Percentiles rank a stretch among this genome's conserved stretches.
Evolutionary conservation across 2,113 vertebrate species (phyloP).

Genomic region (Psilopsiagon aurifrons): DNA sequence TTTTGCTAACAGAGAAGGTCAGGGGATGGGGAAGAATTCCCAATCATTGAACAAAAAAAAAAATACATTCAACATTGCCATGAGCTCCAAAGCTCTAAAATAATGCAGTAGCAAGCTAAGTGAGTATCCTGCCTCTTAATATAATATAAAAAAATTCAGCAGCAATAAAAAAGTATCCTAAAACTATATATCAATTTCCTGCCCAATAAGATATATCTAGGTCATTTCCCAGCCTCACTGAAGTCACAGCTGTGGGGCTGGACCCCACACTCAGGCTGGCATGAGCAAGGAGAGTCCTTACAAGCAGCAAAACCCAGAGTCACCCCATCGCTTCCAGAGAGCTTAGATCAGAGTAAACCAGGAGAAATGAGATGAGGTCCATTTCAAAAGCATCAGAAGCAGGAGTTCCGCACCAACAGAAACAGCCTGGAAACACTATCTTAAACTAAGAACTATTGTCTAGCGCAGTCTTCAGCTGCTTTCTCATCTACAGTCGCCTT

Average conservation of each 20-base stretch:
- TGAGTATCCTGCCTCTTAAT: neutral
- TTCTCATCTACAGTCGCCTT: neutral
- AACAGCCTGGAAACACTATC: neutral
- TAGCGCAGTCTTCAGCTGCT: neutral
- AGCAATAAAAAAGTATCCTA: conserved; percentile 45
- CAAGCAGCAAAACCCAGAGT: neutral
- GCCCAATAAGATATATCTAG: neutral
- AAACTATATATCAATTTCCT: conserved; percentile 54
- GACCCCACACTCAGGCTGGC: neutral
- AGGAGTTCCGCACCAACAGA: neutral
- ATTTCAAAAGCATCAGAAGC: neutral
- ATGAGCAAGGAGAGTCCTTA: neutral
- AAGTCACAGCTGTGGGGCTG: neutral
- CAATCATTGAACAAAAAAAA: neutral
- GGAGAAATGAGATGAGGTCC: neutral
- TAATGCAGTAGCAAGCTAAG: neutral
- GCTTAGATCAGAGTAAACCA: neutral
- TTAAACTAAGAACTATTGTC: neutral
- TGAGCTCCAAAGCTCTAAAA: neutral
- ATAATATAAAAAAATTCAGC: conserved; percentile 41
- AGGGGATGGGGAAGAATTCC: neutral
- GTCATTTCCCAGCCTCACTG: neutral
- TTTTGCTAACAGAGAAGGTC: neutral
- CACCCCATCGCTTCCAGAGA: neutral
- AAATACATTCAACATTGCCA: neutral